Evolutionary conservation across 1,140 invertebrate genomes (phyloP), one percentile per base, ranked within the genome.

Genomic region (Gonioctena quinquepunctata): DNA sequence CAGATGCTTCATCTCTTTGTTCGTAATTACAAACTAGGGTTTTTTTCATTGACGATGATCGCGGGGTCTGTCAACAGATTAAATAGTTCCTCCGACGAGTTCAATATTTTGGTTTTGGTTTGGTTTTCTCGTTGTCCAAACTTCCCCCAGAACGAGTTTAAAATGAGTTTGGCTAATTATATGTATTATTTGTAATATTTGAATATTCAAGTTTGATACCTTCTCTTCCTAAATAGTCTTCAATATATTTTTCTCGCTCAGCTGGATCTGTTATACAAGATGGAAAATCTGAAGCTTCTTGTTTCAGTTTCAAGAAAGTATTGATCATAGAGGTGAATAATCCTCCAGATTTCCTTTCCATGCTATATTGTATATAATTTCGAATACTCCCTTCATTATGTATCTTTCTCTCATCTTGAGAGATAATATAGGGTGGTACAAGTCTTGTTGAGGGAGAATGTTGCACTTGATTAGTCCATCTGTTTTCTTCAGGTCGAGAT

Each of bases 111-210:
- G 3, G 70, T 72, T 48, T 69, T 62, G n/a, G 16, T 8, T 7
- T 33, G 48, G 21, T 68, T 69, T 54, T 72, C 67, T 1, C 48
- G 18, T 42, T 72, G 28, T 1, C 50, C 67, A 7, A 72, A 69
- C 48, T 80, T 82, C 1, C 83, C 80, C 81, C 80, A 82, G 66
- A 83, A 78, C 2, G 73, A 78, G 67, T 83, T 83, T 21, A 82
- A 70, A 28, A 78, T 77, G 3, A 81, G 28, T 75, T 84, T 83
- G 2, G 78, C 76, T 5, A 82, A 66, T 7, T 74, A 72, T 28
- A 78, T 0, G 78, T 73, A 69, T 42, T 42, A 2, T 42, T n/a
- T n/a, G n/a, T n/a, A n/a, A 42, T 42, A 13, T 42, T n/a, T 7
- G 76, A 54, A 3, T 6, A 23, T 33, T 85, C 77, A 13, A 86